Evolutionary conservation across 2,888 invertebrate species (phyloP), one percentile per base, ranked within the genome.

Genomic region (Chirona hameri): DNA sequence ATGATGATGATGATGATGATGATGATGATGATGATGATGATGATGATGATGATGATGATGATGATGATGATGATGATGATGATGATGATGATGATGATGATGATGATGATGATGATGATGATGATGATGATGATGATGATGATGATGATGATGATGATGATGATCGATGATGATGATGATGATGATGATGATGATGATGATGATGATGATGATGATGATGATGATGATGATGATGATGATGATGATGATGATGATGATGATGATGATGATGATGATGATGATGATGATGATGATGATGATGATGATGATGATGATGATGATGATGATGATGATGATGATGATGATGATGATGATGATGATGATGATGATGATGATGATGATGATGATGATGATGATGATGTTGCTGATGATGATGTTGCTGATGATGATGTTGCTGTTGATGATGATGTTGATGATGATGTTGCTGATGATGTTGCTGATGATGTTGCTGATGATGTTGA

Each of bases 21-120:
- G n/a, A 79, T 79, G 31, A 79, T 14, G 15, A 79, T 79, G 27
- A 79, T 79, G 27, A 79, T n/a, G 27, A 79, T 79, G 79, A 79
- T 79, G 27, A 79, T 79, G 79, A 79, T 79, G 18, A 79, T 79
- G 18, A 79, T 79, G 79, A 79, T 79, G 79, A 79, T 79, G 27
- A 79, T 79, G 27, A 79, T 79, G 18, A 21, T 79, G 18, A 79
- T 79, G 27, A 79, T 79, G 27, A n/a, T 79, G 27, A n/a, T 27
- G 27, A 79, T 27, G 79, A 79, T 27, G 27, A 79, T 27, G n/a
- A n/a, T n/a, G n/a, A n/a, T n/a, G n/a, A n/a, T n/a, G n/a, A n/a
- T n/a, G 14, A 14, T 12, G n/a, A 14, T 12, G 18, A 79, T 27
- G 79, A 79, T 27, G 27, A 21, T 79, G 79, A 21, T 79, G 79